phyloP scores from a whole-genome alignment of 2,888 invertebrate genomes.

The Chaetogeoica ovagalla region DNA sequence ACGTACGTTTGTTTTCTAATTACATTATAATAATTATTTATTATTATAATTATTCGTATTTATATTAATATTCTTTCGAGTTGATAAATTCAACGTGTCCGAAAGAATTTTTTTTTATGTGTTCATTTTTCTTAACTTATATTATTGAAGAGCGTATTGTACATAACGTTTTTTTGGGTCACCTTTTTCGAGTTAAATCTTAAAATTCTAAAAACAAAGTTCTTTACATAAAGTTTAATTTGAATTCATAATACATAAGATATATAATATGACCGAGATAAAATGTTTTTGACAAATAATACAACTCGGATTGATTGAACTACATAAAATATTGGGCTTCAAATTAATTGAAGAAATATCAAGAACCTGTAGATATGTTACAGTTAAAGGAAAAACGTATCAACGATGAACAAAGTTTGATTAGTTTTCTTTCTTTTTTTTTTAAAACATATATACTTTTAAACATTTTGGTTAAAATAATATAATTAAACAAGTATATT shows the following conservation, averaged over 20 bases:
- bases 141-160: background rate
- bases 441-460: constrained; percentile 2
- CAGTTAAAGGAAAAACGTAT: constrained; percentile 4
- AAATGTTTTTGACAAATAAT: constrained; percentile 18
- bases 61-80: background rate
- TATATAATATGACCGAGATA: background rate
- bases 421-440: constrained; percentile 21
- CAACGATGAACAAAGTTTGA: constrained; percentile 22
- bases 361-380: background rate
- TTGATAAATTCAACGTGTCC: background rate
- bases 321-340: too few species aligned
- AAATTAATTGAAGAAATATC: constrained; percentile 24
- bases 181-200: background rate
- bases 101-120: background rate
- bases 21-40: background rate
- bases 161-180: background rate
- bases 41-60: background rate
- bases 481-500: background rate
- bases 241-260: background rate
- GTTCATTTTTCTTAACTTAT: background rate
- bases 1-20: background rate
- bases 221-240: constrained; percentile 15
- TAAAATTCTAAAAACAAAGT: constrained; percentile 10
- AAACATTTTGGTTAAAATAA: background rate
- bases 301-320: background rate